Conservation (phyloP, 2,113 vertebrate species). For the Talpa occidentalis region DNA sequence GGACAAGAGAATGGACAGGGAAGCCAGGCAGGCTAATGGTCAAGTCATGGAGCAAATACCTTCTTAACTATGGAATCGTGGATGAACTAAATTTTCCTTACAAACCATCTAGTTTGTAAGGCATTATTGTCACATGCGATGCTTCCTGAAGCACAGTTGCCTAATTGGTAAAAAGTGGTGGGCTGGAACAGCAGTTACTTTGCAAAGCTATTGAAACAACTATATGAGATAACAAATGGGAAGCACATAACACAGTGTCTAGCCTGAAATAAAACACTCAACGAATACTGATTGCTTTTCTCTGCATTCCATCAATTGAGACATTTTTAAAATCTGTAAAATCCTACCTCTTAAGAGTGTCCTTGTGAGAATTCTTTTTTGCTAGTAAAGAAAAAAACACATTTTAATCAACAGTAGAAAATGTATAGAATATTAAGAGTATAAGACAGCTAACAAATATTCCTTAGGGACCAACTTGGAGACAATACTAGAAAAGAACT, state of each 20-base stretch:
- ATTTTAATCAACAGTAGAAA: constrained; percentile 52
- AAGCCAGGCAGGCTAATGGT: neutral
- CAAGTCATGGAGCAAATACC: neutral
- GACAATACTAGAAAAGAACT: no score
- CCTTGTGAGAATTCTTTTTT: constrained; percentile 60
- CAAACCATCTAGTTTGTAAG: no score
- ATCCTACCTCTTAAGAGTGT: constrained; percentile 68
- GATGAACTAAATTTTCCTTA: neutral
- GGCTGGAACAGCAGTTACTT: neutral
- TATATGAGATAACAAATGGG: neutral
- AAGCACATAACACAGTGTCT: neutral
- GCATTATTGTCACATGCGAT: no score
- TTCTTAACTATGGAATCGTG: neutral
- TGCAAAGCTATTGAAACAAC: neutral
- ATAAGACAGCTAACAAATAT: neutral
- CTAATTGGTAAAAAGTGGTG: neutral
- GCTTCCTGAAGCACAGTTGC: no score
- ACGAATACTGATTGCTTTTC: constrained; percentile 15
- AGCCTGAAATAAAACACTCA: neutral
- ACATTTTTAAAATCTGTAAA: neutral
- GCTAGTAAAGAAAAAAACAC: constrained; percentile 36
- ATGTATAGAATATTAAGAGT: neutral
- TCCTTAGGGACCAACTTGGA: neutral
- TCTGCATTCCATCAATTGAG: neutral
- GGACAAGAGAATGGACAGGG: neutral